Base-by-base conservation (phyloP, 2,797 vertebrate species). In the Spea hammondii region DNA sequence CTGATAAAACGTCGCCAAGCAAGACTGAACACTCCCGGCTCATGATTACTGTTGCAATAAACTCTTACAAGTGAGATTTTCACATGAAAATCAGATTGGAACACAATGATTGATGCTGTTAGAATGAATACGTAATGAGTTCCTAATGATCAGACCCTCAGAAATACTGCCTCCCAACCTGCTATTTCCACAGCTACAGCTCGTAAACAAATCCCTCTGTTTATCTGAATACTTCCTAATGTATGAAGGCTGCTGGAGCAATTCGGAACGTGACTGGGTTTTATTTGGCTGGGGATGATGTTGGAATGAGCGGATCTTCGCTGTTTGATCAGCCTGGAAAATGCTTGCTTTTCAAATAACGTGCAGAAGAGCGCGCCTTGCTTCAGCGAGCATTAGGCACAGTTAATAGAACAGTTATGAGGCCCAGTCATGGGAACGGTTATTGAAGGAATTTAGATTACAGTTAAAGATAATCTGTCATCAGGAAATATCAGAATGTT, bases 11-110 rank as follows among this genome's bases (percentile, higher is more conserved):
- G 65, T 74, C 65, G 48, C 62, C 44, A 65, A 74, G 70, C 65
- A 73, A 82, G 75, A 53, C 70, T 57, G 55, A 82, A 70, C 75
- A 77, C 75, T 74, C 75, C 65, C 75, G 65, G 75, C 65, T 82
- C 44, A 70, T 77, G 75, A 77, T 82, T 82, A 70, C 70, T 78
- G 75, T 50, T 70, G 75, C 80, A 74, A 78, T 77, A 78, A 82
- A 77, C 64, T 65, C 65, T 65, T 77, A 78, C 80, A 68, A 82
- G 75, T 77, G 57, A 74, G 65, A 78, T 72, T 82, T 78, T 74
- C 70, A 70, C 75, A 82, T 82, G 75, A 82, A 82, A 77, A 82
- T 82, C 75, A 77, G 80, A 82, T 82, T 82, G 80, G 65, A 70
- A 55, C 65, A 65, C 75, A 74, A 78, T 82, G 80, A 82, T 82